Evolutionary conservation across 2,797 vertebrate genomes (phyloP).

Genomic region (Dromococcyx pavoninus): DNA sequence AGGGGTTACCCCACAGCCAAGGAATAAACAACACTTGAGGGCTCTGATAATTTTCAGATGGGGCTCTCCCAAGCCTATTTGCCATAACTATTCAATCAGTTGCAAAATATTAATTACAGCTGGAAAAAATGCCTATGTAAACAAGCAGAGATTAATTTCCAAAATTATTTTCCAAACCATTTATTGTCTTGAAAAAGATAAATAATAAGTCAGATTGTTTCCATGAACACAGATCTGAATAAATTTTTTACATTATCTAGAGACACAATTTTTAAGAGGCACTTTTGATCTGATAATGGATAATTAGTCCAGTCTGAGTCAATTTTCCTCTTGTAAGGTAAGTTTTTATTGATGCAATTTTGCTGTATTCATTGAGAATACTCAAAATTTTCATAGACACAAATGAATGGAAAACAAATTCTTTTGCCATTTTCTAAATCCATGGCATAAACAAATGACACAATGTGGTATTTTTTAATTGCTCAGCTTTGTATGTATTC

Average conservation of each 20-base stretch:
- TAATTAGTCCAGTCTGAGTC: not conserved
- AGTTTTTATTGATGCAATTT: not conserved
- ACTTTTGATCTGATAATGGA: not conserved
- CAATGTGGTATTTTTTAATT: conserved; percentile 6
- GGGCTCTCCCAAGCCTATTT: not conserved
- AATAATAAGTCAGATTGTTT: not conserved
- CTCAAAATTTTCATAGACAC: not conserved
- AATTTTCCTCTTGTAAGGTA: not conserved
- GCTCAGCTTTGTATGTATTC: not conserved
- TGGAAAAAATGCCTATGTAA: not conserved
- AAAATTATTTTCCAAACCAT: not conserved
- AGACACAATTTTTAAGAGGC: not conserved
- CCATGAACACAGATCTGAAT: not conserved
- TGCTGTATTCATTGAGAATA: not conserved
- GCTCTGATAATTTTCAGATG: not conserved
- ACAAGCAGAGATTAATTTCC: not conserved
- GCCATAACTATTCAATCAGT: not conserved
- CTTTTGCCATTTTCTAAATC: not conserved
- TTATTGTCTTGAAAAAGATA: not conserved
- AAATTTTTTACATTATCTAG: not conserved
- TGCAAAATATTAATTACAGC: not conserved
- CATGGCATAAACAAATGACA: not conserved
- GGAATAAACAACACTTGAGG: not conserved
- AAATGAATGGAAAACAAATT: not conserved
- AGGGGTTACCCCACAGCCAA: not conserved